A percentile compares a stretch with the other conserved stretches of the same genome.
Evolutionary conservation across 2,888 invertebrate genomes (phyloP).

Genomic region (Caenorhabditis afra): DNA sequence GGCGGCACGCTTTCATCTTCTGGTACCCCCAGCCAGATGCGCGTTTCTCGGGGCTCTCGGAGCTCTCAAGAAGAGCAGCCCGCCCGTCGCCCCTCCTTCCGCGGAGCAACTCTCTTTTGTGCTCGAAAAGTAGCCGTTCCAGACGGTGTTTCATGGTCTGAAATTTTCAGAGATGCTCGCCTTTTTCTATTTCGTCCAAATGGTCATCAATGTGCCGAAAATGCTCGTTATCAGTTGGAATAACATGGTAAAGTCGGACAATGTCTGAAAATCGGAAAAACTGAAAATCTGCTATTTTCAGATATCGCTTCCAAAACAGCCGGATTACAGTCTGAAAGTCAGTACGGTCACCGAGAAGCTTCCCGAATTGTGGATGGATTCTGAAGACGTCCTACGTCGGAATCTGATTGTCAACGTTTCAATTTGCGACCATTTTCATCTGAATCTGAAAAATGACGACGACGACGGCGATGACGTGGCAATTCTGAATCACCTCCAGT

Average conservation of each 20-base stretch:
- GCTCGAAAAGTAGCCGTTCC: background rate
- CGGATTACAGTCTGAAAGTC: slow-evolving; percentile 1
- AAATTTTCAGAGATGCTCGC: slow-evolving; percentile 39
- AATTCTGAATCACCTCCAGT: background rate
- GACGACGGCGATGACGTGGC: background rate
- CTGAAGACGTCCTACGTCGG: background rate
- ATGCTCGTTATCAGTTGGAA: slow-evolving; percentile 52
- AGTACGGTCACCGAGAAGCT: slow-evolving; percentile 14
- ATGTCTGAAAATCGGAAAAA: background rate
- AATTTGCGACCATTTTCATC: slow-evolving; percentile 10
- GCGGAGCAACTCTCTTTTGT: too few species aligned
- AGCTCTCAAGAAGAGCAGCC: too few species aligned
- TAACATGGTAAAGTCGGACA: slow-evolving; percentile 16
- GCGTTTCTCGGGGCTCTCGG: slow-evolving; percentile 15
- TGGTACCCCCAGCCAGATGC: slow-evolving; percentile 22
- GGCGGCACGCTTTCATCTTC: slow-evolving; percentile 33
- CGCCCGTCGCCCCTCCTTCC: background rate
- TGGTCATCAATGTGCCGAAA: slow-evolving; percentile 65
- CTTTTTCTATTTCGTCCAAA: slow-evolving; percentile 67
- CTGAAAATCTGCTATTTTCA: slow-evolving; percentile 5
- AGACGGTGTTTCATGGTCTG: background rate
- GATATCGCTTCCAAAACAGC: background rate
- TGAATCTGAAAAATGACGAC: too few species aligned
- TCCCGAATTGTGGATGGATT: slow-evolving; percentile 25
- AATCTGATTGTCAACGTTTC: background rate